These are phyloP conservation scores for Toxotes chatareus DNA, from an alignment of 2,113 vertebrate species.

Conservation along the genomic window DNA sequence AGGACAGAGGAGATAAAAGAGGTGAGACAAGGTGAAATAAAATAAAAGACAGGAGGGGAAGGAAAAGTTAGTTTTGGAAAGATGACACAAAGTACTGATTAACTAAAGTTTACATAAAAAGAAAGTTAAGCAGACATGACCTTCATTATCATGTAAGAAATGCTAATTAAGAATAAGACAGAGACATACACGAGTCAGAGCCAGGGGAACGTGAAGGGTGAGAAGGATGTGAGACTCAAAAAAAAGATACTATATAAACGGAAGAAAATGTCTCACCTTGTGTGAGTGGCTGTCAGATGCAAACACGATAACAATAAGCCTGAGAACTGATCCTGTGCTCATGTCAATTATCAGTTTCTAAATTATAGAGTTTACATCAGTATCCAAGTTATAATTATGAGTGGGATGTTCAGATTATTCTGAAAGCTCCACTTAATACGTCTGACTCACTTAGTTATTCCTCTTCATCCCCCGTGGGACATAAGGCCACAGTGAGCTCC, in stretches of 20 bases:
- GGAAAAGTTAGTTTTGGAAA: slow-evolving; percentile 1
- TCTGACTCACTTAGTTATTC: not conserved
- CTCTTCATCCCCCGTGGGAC: not conserved
- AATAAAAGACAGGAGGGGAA: not conserved
- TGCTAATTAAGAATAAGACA: slow-evolving; percentile 2
- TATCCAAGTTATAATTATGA: not conserved
- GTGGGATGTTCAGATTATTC: not conserved
- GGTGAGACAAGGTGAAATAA: slow-evolving; percentile 20
- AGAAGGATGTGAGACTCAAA: not conserved
- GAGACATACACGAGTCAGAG: not conserved
- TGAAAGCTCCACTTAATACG: not conserved
- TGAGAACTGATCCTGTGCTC: not conserved
- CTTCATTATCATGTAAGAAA: slow-evolving; percentile 15
- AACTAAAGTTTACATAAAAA: slow-evolving; percentile 25
- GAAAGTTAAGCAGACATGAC: not conserved
- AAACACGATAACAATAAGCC: not conserved
- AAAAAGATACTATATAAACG: not conserved
- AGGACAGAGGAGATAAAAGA: not conserved
- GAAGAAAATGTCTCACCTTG: not conserved
- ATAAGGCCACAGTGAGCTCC: not conserved
- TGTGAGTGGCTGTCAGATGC: not conserved
- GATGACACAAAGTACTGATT: slow-evolving; percentile 11
- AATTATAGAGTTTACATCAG: not conserved
- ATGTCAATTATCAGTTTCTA: not conserved
- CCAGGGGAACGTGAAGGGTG: not conserved